phyloP scores from a whole-genome alignment of 2,797 vertebrate species.

The Lates japonicus region DNA sequence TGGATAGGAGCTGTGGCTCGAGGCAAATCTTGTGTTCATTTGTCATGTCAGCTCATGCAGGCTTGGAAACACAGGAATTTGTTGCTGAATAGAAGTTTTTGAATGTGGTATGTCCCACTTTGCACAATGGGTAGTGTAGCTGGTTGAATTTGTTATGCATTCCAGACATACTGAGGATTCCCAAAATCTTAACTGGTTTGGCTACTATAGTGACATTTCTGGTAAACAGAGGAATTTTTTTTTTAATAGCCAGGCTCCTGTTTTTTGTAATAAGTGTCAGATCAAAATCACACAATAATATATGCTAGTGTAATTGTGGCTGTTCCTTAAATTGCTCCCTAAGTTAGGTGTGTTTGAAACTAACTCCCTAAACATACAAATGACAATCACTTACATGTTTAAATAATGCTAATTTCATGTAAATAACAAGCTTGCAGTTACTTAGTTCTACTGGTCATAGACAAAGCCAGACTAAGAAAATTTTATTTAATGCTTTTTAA shows the following conservation, averaged over 20 bases:
- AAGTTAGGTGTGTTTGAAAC: neutral
- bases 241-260: neutral
- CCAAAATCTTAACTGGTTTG: neutral
- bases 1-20: neutral
- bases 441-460: neutral
- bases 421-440: neutral
- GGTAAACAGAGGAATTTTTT: neutral
- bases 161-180: conserved; percentile 16
- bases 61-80: neutral
- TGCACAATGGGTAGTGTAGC: neutral
- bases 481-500: neutral
- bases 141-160: conserved; percentile 12
- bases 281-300: neutral
- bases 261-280: neutral
- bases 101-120: neutral
- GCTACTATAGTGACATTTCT: neutral
- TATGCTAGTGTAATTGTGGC: no score
- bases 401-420: neutral
- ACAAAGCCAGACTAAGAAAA: neutral
- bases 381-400: neutral
- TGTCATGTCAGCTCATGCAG: neutral
- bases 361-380: no score
- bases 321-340: neutral
- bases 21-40: neutral
- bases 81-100: neutral